Base-by-base conservation (phyloP, 2,888 invertebrate species). In the Drosophila mayaguana region DNA sequence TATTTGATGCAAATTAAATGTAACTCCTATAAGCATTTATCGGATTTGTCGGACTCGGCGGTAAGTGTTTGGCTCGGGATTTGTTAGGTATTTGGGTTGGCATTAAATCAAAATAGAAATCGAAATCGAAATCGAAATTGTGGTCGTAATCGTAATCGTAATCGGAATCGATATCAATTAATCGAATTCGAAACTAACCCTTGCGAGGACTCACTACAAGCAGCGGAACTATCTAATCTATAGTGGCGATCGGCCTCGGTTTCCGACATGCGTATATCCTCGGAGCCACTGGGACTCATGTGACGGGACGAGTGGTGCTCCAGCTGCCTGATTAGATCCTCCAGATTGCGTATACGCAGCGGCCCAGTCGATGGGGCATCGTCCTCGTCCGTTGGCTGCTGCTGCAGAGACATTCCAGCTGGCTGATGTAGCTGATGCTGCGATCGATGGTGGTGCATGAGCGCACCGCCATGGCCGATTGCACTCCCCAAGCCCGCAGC, bases 281-380 rank as follows among this genome's bases (percentile, higher is more conserved):
- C 97, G 20, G 97, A 97, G 72, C 97, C 97, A 83, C 97, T 96
- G 57, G 97, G 97, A 91, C 97, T 97, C 96, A 97, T 97, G 93
- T 97, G 97, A 25, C 97, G 94, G 74, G 95, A 95, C 82, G 97
- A 96, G 92, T 97, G 97, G 92, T 97, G 97, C 92, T 97, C 97
- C 84, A 97, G 93, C 93, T 97, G 97, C 63, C 97, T 94, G 90
- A 98, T 97, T 73, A 98, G 94, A 93, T 98, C 98, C 93, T 98
- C 98, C 77, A 98, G 94, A 93, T 97, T 98, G 79, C 98, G 95
- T 92, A 98, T 98, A 81, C 98, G 95, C 91, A 97, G 95, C 50
- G 97, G 96, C n/a, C 96, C 96, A 18, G 96, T 96, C 12, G 96
- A 96, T 16, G 96, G 95, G 60, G 96, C 96, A 84, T 96, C 96